Evolutionary conservation across 2,797 vertebrate species (phyloP), one percentile per base, ranked within the genome.

Genomic region (Apogon talboti): DNA sequence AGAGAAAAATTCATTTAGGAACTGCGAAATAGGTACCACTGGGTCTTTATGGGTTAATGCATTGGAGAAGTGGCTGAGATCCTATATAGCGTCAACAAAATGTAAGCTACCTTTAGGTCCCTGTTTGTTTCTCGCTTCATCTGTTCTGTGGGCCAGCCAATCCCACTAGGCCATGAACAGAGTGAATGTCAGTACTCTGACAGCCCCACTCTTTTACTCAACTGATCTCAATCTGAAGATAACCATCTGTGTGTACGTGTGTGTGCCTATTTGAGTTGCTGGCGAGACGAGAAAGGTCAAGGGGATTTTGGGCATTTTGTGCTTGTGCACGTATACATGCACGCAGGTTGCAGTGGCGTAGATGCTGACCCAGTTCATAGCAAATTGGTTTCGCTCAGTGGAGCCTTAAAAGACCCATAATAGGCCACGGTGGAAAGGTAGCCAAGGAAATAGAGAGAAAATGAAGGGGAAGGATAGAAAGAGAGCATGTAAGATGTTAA

Each of bases 391-490:
- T 88, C 58, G 73, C 55, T 93, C 82, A 69, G 85, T 89, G 88
- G 89, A 93, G 90, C 85, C 86, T 90, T 89, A 83, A 91, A 82
- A 89, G 84, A 83, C 82, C 80, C 56, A 89, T 91, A 94, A 90
- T 74, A 52, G 86, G 75, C 91, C 81, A 48, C 58, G 85, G 74
- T 90, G 70, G 41, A 89, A 88, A 90, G 77, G 82, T 66, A 67
- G 70, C 59, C 35, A 41, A 63, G 47, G 45, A 71, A 69, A 66
- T 24, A 2, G 8, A 61, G 38, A 52, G 46, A 60, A 61, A 54
- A 64, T 50, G 18, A 60, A 66, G 19, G 12, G 21, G 68, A 49
- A 6, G 35, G 48, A 5, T 28, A 63, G 37, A 66, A 57, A 42
- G 38, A 56, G 18, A 55, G 42, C 63, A 69, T 19, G 37, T 12